phyloP scores from a whole-genome alignment of 2,113 vertebrate species.

The Gambusia holbrooki region DNA sequence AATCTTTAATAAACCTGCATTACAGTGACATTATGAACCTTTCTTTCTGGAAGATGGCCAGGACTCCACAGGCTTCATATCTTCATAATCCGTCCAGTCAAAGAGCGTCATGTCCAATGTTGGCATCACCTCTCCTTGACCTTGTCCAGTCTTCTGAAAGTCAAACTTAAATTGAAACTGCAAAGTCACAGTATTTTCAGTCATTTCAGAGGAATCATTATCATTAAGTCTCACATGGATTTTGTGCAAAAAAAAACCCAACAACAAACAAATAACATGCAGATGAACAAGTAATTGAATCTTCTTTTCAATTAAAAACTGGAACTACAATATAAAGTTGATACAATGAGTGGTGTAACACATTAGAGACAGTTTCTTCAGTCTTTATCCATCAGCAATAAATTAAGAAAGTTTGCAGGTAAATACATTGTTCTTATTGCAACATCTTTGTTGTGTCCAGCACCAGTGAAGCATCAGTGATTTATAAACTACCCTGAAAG shows the following conservation, averaged over 20 bases:
- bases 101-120: conserved; percentile 96
- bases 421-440: conserved; percentile 25
- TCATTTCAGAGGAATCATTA: background rate
- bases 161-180: background rate
- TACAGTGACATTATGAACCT: conserved; percentile 69
- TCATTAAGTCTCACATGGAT: background rate
- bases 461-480: conserved; percentile 28
- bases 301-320: background rate
- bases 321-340: background rate
- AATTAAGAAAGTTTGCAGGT: conserved; percentile 5
- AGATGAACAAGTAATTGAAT: background rate
- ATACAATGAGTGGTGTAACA: background rate
- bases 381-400: conserved; percentile 2
- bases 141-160: conserved; percentile 71
- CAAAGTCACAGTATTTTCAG: background rate
- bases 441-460: conserved; percentile 24
- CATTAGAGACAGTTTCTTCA: background rate
- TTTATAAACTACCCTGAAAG: conserved; percentile 31
- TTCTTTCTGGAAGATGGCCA: conserved; percentile 90
- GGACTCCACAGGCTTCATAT: conserved; percentile 89
- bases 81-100: conserved; percentile 98
- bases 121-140: conserved; percentile 92
- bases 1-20: background rate
- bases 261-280: background rate
- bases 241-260: background rate